phyloP scores from a whole-genome alignment of 1,140 invertebrate species.

The honey bee (Apis mellifera) region DNA sequence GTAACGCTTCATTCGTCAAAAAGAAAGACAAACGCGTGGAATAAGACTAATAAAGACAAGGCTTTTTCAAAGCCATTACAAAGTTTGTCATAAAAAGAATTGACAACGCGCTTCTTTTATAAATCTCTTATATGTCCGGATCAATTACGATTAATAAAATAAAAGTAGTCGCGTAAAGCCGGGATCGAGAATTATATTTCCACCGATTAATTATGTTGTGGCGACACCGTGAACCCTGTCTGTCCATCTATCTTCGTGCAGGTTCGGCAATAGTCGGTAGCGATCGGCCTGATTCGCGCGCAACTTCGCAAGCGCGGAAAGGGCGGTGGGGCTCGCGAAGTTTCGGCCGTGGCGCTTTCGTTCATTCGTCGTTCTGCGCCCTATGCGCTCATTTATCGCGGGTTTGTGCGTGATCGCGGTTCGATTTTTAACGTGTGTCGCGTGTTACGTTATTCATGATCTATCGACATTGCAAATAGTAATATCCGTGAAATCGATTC shows the following conservation, averaged over 20 bases:
- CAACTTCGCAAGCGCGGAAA: slow-evolving; percentile 57
- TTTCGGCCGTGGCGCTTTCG: slow-evolving; percentile 64
- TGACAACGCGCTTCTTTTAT: slow-evolving; percentile 8
- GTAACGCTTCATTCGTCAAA: not conserved
- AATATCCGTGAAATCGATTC: not conserved
- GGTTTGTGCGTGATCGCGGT: slow-evolving; percentile 11
- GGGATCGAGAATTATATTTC: slow-evolving; percentile 65
- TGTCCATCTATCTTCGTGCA: slow-evolving; percentile 67
- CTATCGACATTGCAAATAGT: not conserved
- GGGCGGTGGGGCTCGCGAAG: slow-evolving; percentile 70
- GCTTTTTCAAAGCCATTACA: slow-evolving; percentile 25
- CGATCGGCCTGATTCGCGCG: slow-evolving; percentile 56
- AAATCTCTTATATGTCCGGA: not conserved
- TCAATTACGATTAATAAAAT: slow-evolving; percentile 26
- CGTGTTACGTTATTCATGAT: not conserved
- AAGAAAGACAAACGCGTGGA: not conserved
- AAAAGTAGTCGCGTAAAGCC: slow-evolving; percentile 30
- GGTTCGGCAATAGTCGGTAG: slow-evolving; percentile 53
- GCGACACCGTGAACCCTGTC: slow-evolving; percentile 53
- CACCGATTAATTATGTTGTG: slow-evolving; percentile 64
- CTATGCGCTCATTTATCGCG: slow-evolving; percentile 55
- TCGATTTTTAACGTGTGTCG: slow-evolving; percentile 6
- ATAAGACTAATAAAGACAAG: not conserved
- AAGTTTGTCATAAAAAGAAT: not conserved
- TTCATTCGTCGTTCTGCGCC: slow-evolving; percentile 74